These are phyloP conservation scores for Podotricha telesiphe DNA, from an alignment of 2,888 invertebrate species.

Conservation along the genomic window DNA sequence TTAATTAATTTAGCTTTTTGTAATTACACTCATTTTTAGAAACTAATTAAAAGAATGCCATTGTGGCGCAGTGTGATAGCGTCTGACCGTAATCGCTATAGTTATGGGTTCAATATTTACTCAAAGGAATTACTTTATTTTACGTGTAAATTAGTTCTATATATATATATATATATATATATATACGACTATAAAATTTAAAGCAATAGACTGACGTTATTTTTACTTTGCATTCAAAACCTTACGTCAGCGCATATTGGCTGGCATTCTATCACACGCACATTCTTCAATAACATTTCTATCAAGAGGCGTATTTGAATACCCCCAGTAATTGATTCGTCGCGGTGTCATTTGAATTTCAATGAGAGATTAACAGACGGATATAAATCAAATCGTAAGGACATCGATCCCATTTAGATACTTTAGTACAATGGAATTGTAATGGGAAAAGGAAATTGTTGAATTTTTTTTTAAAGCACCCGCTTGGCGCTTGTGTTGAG, in stretches of 20 bases:
- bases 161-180: no score
- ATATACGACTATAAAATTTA: not conserved
- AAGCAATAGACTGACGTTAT: constrained; percentile 6
- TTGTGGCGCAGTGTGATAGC: no score
- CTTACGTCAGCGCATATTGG: constrained; percentile 59
- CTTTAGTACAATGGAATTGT: constrained; percentile 13
- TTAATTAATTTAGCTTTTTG: no score
- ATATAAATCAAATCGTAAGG: constrained; percentile 44
- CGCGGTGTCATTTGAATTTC: constrained; percentile 76
- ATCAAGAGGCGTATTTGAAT: constrained; percentile 76
- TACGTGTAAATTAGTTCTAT: no score
- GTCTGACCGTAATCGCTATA: no score
- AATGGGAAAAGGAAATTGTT: not conserved
- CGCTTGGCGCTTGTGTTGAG: no score
- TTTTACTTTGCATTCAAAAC: constrained; percentile 23
- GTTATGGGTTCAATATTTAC: no score
- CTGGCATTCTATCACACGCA: constrained; percentile 79
- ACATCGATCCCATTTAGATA: constrained; percentile 24
- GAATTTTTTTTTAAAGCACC: not conserved
- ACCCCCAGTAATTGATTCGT: constrained; percentile 76
- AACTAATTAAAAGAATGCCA: no score
- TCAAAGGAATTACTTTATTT: no score
- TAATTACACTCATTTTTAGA: no score
- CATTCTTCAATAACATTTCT: constrained; percentile 80
- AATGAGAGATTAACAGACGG: constrained; percentile 75